Base-by-base conservation (phyloP, 2,113 vertebrate species). In the Poeciliopsis retropinna region DNA sequence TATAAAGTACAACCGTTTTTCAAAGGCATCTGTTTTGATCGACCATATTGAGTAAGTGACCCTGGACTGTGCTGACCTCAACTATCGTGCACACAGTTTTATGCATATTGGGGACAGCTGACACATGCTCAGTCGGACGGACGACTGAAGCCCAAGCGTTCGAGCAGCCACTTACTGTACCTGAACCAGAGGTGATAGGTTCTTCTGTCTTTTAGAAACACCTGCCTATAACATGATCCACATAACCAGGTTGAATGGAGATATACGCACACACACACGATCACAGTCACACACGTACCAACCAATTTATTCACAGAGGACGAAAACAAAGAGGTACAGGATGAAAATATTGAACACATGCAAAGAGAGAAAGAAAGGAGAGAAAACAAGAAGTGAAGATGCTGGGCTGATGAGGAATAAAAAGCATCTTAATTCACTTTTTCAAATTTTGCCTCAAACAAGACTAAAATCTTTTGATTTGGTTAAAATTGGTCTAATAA, bases 121-220 rank as follows among this genome's bases (percentile, higher is more conserved):
- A 84, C 80, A 82, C 91, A 92, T 91, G 88, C 90, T 90, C 80
- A 82, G 88, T 64, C 84, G 47, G 76, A 75, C 78, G 81, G 78
- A 44, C 11, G 44, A 79, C 80, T 89, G 85, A 87, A 90, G 83
- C 83, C 89, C 85, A 86, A 93, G 92, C 89, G 17, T 51, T 87
- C 80, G 66, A 89, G 91, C 91, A 79, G 85, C 68, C 73, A 71
- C 85, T 90, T 92, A 92, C 92, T 90, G 92, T 95, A 96, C 95
- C 95, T 96, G 95, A 91, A 94, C 94, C 93, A 95, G 93, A 54
- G 88, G 88, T 17, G 93, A 93, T 75, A 94, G 94, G 85, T 87
- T 92, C 92, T 95, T 94, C 80, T 93, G 94, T 86, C 93, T 89
- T 89, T 93, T 93, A 93, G 88, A 85, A 73, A 64, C 94, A 77